Evolutionary conservation across 1,140 invertebrate species (phyloP).

Genomic region (silkworm (Bombyx mori)): ASM3026992v2 NC_085118.1:6666001-6666500

Average conservation of each 20-base stretch:
- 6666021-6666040: too few species aligned
- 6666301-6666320: conserved; percentile 14
- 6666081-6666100: too few species aligned
- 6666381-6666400: conserved; percentile 12
- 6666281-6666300: conserved; percentile 24
- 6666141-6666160: too few species aligned
- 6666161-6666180: neutral
- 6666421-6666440: conserved; percentile 11
- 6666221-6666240: conserved; percentile 15
- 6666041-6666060: too few species aligned
- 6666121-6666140: too few species aligned
- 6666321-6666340: conserved; percentile 16
- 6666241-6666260: conserved; percentile 15
- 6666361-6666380: conserved; percentile 8
- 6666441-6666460: neutral
- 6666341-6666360: conserved; percentile 17
- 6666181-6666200: conserved; percentile 6
- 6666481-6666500: too few species aligned
- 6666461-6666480: too few species aligned
- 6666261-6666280: conserved; percentile 24
- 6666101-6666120: too few species aligned
- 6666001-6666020: too few species aligned
- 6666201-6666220: conserved; percentile 5
- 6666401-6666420: conserved; percentile 12
- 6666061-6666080: too few species aligned